phyloP scores from a whole-genome alignment of 2,113 vertebrate species.

The Crotalus viridis region DNA sequence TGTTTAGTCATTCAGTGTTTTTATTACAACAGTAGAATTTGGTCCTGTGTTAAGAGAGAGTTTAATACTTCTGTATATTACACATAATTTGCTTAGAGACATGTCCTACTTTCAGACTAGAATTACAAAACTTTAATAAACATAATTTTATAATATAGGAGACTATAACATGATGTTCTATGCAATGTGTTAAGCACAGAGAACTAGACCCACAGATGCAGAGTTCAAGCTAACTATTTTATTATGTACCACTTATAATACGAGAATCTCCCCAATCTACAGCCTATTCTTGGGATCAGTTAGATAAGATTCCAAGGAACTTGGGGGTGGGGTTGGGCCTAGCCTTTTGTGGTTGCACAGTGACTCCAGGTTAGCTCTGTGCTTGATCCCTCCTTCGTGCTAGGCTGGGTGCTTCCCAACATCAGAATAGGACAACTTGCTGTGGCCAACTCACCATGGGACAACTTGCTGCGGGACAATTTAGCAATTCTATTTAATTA shows the following conservation, averaged over 20 bases:
- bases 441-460: not conserved
- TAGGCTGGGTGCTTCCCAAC: not conserved
- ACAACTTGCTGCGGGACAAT: not conserved
- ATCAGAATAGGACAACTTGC: not conserved
- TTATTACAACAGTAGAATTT: not conserved
- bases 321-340: not conserved
- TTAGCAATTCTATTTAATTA: not conserved
- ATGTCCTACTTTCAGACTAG: not conserved
- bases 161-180: not conserved
- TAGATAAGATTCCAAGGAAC: not conserved
- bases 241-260: not conserved
- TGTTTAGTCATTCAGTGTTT: not conserved
- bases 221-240: not conserved
- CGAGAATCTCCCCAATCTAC: not conserved
- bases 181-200: not conserved
- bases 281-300: not conserved
- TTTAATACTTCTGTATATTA: not conserved
- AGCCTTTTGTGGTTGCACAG: not conserved
- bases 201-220: not conserved
- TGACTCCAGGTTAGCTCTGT: not conserved
- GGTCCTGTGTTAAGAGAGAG: not conserved
- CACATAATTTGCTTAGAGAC: not conserved
- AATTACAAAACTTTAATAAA: slow-evolving; percentile 23
- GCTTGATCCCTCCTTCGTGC: not conserved
- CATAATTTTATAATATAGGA: slow-evolving; percentile 25